These are phyloP conservation scores for Leucoma salicis DNA, from an alignment of 2,888 invertebrate genomes.

Conservation along the genomic window DNA sequence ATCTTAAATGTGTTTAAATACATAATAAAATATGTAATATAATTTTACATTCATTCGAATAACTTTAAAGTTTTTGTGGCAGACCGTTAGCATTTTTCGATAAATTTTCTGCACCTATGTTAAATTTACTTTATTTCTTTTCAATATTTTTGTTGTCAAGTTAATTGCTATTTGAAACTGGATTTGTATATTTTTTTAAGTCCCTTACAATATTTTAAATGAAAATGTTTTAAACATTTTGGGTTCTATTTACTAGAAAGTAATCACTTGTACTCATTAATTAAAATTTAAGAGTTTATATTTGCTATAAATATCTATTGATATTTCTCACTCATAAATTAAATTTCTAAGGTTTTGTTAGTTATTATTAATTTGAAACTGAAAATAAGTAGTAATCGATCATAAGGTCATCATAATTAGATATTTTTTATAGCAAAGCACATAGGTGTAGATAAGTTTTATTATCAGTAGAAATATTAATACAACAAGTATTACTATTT, in stretches of 20 bases:
- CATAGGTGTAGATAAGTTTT: no score
- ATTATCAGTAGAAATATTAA: no score
- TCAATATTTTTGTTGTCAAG: constrained; percentile 39
- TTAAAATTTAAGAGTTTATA: constrained; percentile 27
- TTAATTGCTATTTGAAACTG: constrained; percentile 42
- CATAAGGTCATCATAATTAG: no score
- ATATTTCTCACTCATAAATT: constrained; percentile 10
- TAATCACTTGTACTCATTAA: constrained; percentile 45
- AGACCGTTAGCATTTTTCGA: constrained; percentile 10
- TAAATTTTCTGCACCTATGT: constrained; percentile 27
- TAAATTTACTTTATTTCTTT: constrained; percentile 26
- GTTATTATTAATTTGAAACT: no score
- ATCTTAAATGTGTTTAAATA: no score
- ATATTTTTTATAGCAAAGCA: no score
- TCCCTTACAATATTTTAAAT: constrained; percentile 36
- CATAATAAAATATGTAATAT: no score
- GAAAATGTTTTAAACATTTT: constrained; percentile 41
- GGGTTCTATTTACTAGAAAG: constrained; percentile 40
- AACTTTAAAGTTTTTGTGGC: no score
- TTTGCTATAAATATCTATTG: constrained; percentile 28
- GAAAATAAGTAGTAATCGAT: no score
- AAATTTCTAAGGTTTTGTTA: background rate
- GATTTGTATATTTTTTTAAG: constrained; percentile 37
- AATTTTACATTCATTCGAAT: no score
- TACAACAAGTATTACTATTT: no score